These are phyloP conservation scores for Chrysolina americana DNA, from an alignment of 2,888 invertebrate genomes.

Conservation along the genomic window DNA sequence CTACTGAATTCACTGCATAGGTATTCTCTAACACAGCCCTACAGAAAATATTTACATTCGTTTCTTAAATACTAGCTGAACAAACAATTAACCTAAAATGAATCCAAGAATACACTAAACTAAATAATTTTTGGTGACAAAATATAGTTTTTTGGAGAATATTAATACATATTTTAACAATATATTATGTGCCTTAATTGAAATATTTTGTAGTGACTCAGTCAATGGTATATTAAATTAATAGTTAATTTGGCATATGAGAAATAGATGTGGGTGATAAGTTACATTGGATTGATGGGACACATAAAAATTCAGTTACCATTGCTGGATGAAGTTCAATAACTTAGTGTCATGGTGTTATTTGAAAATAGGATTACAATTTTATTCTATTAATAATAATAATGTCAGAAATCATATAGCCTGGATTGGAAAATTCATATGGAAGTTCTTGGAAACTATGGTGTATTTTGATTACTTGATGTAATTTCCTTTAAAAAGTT, in stretches of 20 bases:
- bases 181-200: background rate
- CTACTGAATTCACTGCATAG: conserved; percentile 27
- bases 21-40: conserved; percentile 41
- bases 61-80: conserved; percentile 22
- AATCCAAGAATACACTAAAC: background rate
- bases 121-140: background rate
- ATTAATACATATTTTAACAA: background rate
- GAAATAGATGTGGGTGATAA: background rate
- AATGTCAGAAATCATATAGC: too few relatives aligned
- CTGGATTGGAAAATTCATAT: too few relatives aligned
- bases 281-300: too few relatives aligned
- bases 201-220: background rate
- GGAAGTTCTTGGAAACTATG: too few relatives aligned
- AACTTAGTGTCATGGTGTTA: too few relatives aligned
- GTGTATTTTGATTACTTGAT: too few relatives aligned
- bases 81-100: background rate
- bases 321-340: too few relatives aligned
- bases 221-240: conserved; percentile 1
- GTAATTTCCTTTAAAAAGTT: too few relatives aligned
- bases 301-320: too few relatives aligned
- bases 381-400: too few relatives aligned
- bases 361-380: too few relatives aligned
- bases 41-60: conserved; percentile 36
- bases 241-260: conserved; percentile 10
- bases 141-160: background rate